Percentiles rank a stretch among this genome's conserved stretches.
Evolutionary conservation across 35 echinoderm and acorn worm species (phyloP).

Genomic region (Amphiura filiformis): DNA sequence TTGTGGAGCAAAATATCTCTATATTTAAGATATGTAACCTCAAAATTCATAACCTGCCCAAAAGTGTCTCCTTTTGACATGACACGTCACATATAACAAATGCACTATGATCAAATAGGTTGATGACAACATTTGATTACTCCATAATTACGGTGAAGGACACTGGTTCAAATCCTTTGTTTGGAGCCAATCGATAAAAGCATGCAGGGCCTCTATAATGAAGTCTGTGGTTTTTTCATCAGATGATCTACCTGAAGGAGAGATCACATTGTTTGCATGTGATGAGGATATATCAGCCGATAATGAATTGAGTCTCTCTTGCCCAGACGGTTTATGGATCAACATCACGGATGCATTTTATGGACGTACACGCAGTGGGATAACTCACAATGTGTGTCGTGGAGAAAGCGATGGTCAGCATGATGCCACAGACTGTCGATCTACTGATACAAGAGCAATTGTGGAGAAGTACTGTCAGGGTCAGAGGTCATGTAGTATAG

Average conservation of each 20-base stretch:
- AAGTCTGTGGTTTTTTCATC: no score
- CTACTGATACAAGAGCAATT: conserved; percentile 54
- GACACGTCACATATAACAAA: no score
- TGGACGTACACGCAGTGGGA: conserved; percentile 45
- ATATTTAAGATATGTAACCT: no score
- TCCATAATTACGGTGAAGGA: no score
- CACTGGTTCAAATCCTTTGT: no score
- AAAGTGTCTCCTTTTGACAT: no score
- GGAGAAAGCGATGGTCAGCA: background rate
- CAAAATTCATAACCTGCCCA: no score
- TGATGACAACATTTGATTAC: no score
- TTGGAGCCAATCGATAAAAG: no score
- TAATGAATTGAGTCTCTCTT: conserved; percentile 51
- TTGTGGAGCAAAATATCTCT: no score
- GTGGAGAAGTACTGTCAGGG: conserved; percentile 71
- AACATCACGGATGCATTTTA: conserved; percentile 73
- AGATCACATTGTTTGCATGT: conserved; percentile 62
- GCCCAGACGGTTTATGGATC: conserved; percentile 66
- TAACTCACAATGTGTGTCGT: background rate
- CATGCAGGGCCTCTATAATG: no score
- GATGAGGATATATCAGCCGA: conserved; percentile 52
- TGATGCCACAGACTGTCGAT: conserved; percentile 42
- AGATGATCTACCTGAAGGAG: conserved; percentile 60
- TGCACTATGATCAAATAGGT: no score
- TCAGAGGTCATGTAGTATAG: conserved; percentile 67